Evolutionary conservation across 1,140 invertebrate species (phyloP).

Genomic region (Tetranychus urticae): DNA sequence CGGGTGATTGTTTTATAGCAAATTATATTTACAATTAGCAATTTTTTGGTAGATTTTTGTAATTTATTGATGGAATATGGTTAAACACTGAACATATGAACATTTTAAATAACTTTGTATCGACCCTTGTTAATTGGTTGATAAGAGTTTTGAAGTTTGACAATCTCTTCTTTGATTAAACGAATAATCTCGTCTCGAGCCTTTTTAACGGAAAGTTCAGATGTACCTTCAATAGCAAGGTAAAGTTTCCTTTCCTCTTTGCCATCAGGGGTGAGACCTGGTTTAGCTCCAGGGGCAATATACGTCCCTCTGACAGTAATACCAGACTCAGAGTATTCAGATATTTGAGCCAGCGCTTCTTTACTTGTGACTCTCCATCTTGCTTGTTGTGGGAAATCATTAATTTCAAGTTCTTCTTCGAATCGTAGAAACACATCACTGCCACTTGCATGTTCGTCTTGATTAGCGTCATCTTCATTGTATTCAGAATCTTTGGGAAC

Average conservation of each 20-base stretch:
- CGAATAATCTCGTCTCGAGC: constrained; percentile 95
- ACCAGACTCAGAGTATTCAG: constrained; percentile 95
- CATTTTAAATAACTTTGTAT: constrained; percentile 68
- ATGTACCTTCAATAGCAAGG: constrained; percentile 93
- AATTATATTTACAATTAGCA: too few relatives aligned
- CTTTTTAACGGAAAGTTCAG: constrained; percentile 84
- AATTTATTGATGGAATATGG: too few relatives aligned
- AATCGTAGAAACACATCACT: constrained; percentile 43
- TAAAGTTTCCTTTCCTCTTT: constrained; percentile 91
- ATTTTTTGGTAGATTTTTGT: too few relatives aligned
- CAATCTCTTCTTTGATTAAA: constrained; percentile 87
- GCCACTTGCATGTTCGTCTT: constrained; percentile 34
- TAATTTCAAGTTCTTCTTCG: constrained; percentile 97
- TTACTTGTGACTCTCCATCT: constrained; percentile 95
- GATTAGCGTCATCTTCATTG: constrained; percentile 11
- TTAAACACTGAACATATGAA: too few relatives aligned
- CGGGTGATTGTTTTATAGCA: too few relatives aligned
- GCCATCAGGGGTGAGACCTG: constrained; percentile 19
- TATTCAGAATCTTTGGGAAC: constrained; percentile 36
- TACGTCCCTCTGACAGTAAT: constrained; percentile 96
- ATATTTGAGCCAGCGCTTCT: constrained; percentile 91
- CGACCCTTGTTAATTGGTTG: constrained; percentile 58
- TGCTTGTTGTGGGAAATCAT: constrained; percentile 97
- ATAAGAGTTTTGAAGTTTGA: constrained; percentile 62
- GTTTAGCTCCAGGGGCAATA: constrained; percentile 53